phyloP scores from a whole-genome alignment of 2,113 vertebrate genomes.

The Callospermophilus lateralis region DNA sequence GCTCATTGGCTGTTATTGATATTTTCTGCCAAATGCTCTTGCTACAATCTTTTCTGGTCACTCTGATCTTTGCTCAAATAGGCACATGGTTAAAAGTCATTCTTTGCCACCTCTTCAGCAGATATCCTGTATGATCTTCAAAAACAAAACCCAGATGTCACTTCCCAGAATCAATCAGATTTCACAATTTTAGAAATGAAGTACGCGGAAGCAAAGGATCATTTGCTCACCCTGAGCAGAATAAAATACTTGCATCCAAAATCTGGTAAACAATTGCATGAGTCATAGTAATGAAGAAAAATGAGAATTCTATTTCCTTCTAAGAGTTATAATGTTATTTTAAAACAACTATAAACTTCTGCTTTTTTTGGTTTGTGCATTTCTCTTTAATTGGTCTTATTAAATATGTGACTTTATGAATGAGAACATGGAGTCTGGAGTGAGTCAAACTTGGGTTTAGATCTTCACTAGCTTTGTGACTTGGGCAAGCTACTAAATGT shows the following conservation, averaged over 20 bases:
- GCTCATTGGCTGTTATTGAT: background rate
- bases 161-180: background rate
- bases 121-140: background rate
- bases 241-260: slow-evolving; percentile 24
- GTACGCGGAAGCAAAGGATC: background rate
- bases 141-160: slow-evolving; percentile 32
- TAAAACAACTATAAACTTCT: slow-evolving; percentile 1
- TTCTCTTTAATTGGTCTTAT: slow-evolving; percentile 36
- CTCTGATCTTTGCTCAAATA: background rate
- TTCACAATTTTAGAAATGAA: slow-evolving; percentile 47
- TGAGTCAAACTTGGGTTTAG: background rate
- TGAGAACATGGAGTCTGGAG: background rate
- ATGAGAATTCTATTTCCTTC: slow-evolving; percentile 10
- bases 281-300: slow-evolving; percentile 53
- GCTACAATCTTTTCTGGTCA: background rate
- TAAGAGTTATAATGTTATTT: slow-evolving; percentile 58
- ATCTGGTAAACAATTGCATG: slow-evolving; percentile 47
- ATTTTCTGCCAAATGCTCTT: background rate
- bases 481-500: background rate
- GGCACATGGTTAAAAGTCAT: background rate
- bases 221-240: background rate
- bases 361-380: background rate
- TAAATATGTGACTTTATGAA: background rate
- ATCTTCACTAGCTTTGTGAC: slow-evolving; percentile 10
- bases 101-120: slow-evolving; percentile 7